Conservation (phyloP, 92 coral and sea anemone genomes). For the Hydrozoanthus gracilis region DNA sequence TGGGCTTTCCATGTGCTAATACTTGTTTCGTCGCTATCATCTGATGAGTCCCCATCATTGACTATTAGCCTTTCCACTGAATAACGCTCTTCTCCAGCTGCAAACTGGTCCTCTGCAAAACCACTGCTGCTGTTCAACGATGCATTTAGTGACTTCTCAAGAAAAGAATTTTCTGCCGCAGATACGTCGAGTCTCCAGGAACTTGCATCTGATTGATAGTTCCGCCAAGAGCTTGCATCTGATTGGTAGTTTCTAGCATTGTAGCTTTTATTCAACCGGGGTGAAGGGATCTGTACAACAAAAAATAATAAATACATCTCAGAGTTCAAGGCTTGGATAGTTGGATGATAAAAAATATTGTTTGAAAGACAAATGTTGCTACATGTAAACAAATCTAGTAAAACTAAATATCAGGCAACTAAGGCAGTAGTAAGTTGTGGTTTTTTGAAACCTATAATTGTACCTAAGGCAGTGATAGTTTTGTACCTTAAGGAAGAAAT, state of each 20-base stretch:
- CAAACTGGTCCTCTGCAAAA: slow-evolving; percentile 33
- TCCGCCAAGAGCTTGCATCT: slow-evolving; percentile 75
- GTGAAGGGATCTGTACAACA: slow-evolving; percentile 83
- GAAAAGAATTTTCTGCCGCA: slow-evolving; percentile 72
- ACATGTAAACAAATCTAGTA: too few relatives aligned
- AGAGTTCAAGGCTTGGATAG: too few relatives aligned
- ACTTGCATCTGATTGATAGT: slow-evolving; percentile 89
- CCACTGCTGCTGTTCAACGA: slow-evolving; percentile 63
- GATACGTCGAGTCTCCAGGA: slow-evolving; percentile 96
- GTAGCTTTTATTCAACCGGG: slow-evolving; percentile 72
- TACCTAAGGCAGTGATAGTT: too few relatives aligned
- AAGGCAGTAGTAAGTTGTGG: too few relatives aligned
- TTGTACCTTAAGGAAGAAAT: too few relatives aligned
- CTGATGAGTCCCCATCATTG: slow-evolving; percentile 81
- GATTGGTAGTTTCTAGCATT: slow-evolving; percentile 94
- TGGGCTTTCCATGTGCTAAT: slow-evolving; percentile 94
- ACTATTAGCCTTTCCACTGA: slow-evolving; percentile 53
- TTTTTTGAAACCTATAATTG: too few relatives aligned
- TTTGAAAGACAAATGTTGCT: too few relatives aligned
- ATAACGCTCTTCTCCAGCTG: slow-evolving; percentile 45
- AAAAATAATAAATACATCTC: too few relatives aligned
- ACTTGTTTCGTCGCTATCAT: slow-evolving; percentile 89
- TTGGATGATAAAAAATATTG: too few relatives aligned
- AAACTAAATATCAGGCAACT: too few relatives aligned
- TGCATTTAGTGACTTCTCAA: slow-evolving; percentile 71